Evolutionary conservation across 1,140 invertebrate species (phyloP), one percentile per base, ranked within the genome.

Genomic region (Limonius californicus): DNA sequence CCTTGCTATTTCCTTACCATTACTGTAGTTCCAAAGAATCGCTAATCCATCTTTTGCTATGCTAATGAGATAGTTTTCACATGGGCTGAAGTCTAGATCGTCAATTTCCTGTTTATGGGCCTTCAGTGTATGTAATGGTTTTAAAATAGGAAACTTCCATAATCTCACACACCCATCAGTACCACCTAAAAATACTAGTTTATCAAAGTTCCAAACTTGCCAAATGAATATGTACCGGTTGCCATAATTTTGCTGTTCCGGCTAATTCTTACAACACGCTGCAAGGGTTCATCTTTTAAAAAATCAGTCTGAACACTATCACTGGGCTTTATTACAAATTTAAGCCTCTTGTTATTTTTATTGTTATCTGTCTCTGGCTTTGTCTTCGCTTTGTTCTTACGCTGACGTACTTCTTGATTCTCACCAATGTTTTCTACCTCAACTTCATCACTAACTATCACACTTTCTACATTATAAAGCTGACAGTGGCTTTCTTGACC

Each of bases 401-500:
- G 73, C 59, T 80, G 75, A 54, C 77, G 76, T 14, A 63, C n/a
- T 78, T 77, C 19, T 71, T 78, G 62, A 79, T 79, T 47, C 82
- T 70, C 43, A 19, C 69, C 74, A 64, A 79, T 78, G 6, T 61
- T 74, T 64, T 80, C 69, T 47, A 81, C 74, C 12, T 77, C 73
- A 63, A 81, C 82, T 58, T 80, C 77, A n/a, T 75, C 53, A 8
- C 64, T 72, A 12, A 74, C 81, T 64, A 91, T 80, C 61, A 87
- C 85, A 45, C 87, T 84, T 72, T 88, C 89, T 0, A 97, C 86
- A 74, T 85, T 86, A 73, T 95, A 96, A 63, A 95, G 79, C 70
- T 94, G 91, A 77, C 93, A 96, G 70, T 93, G 89, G 56, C 89
- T 93, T 80, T 97, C 93, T 79, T 95, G 90, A 1, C 94, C 94